Evolutionary conservation across 2,113 vertebrate genomes (phyloP).

Genomic region (Bubalus kerabau): DNA sequence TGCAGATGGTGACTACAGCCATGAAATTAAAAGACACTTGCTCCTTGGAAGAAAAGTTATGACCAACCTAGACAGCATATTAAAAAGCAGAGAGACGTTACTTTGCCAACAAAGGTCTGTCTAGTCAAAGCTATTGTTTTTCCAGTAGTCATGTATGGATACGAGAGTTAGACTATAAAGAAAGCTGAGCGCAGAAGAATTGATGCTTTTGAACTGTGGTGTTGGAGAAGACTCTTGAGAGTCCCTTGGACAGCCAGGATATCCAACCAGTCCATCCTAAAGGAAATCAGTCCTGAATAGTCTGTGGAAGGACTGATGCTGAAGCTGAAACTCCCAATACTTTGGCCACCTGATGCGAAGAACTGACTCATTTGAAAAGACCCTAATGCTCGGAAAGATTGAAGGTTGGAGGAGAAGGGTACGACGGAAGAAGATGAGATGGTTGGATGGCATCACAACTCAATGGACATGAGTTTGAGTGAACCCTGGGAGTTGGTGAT

Average conservation of each 20-base stretch:
- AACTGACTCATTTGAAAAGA: not conserved
- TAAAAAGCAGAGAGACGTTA: not conserved
- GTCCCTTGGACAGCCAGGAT: not conserved
- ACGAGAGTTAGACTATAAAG: not conserved
- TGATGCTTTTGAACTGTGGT: not conserved
- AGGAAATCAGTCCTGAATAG: not conserved
- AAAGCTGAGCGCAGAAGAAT: not conserved
- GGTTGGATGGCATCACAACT: not conserved
- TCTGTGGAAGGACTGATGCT: not conserved
- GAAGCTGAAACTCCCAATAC: not conserved
- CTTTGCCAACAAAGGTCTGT: not conserved
- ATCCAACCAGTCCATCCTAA: not conserved
- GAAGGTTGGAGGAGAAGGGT: not conserved
- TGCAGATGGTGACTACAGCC: not conserved
- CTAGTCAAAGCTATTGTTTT: not conserved
- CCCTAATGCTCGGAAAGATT: not conserved
- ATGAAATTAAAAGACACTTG: not conserved
- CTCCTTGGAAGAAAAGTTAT: not conserved
- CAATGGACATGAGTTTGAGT: not conserved
- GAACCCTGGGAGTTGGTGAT: not conserved
- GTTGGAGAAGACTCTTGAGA: not conserved
- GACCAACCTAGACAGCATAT: not conserved
- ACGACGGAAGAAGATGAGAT: accelerated
- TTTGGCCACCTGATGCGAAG: not conserved
- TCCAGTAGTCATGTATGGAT: not conserved